Conservation (phyloP, 2,113 vertebrate genomes). For the Microtus ochrogaster region DNA sequence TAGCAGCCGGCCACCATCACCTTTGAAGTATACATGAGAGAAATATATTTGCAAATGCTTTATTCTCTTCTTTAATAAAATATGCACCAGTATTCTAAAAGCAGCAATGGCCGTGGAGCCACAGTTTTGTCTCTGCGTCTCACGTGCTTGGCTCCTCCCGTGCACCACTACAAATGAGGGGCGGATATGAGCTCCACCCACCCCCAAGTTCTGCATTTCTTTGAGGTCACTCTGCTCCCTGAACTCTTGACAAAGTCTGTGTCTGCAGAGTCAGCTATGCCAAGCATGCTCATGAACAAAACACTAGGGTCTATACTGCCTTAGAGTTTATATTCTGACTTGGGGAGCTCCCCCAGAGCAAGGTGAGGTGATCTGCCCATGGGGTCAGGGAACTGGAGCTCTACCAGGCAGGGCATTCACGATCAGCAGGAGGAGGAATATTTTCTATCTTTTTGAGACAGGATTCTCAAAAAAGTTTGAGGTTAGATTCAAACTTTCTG, state of each 20-base stretch:
- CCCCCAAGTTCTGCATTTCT: not conserved
- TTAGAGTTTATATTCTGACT: not conserved
- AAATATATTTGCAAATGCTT: constrained; percentile 84
- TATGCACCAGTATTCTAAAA: constrained; percentile 70
- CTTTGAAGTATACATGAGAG: constrained; percentile 76
- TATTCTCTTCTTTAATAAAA: constrained; percentile 83
- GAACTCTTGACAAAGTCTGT: not conserved
- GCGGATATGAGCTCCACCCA: not conserved
- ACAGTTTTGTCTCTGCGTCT: not conserved
- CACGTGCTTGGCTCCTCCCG: not conserved
- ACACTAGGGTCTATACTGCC: not conserved
- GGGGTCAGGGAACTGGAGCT: not conserved
- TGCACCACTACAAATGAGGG: not conserved
- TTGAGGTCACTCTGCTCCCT: not conserved
- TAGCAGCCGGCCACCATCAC: constrained; percentile 70
- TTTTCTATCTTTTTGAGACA: not conserved
- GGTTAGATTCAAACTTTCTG: not conserved
- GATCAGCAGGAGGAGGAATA: not conserved
- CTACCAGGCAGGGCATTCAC: not conserved
- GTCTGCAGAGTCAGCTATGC: not conserved
- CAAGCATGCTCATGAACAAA: not conserved
- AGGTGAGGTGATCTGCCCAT: not conserved
- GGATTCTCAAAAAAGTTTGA: too few species aligned
- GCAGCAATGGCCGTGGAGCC: not conserved
- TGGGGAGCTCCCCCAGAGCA: not conserved